Evolutionary conservation across 2,888 invertebrate genomes (phyloP), one percentile per base, ranked within the genome.

Genomic region (Liodrosophila aerea): DNA sequence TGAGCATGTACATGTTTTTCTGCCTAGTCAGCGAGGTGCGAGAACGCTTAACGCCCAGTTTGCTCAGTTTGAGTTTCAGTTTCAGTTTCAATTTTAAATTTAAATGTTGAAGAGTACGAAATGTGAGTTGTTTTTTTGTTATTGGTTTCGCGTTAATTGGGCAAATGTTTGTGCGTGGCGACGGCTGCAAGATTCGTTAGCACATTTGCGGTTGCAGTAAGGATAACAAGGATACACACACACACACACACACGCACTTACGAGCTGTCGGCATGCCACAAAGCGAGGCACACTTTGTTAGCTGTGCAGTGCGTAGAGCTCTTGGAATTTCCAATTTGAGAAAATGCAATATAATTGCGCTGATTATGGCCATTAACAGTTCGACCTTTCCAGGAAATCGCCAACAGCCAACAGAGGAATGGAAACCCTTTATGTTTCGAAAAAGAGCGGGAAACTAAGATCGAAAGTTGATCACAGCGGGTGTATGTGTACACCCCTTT

Each of bases 291-390:
- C 69, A 66, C 76, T 80, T n/a, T 72, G 83, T 78, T 77, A 46
- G 67, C 51, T 36, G 45, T 43, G 9, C 15, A n/a, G n/a, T n/a
- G n/a, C n/a, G n/a, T n/a, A n/a, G 39, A 64, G 50, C 73, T 84
- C 81, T 72, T 34, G 77, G 85, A 85, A 83, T 74, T 85, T 40
- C 30, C 44, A 54, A 51, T 27, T 71, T 40, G 4, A 16, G 65
- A 74, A 73, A 78, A 86, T 86, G 86, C 81, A 84, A 84, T 86
- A 84, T 86, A 86, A 86, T 82, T 77, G 81, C 78, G 81, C 85
- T 81, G 85, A 81, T 81, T 86, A 86, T 84, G 85, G 78, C 78
- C 74, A 81, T 81, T 77, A 82, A 78, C 83, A 66, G 66, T 74
- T 67, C 73, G 54, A 40, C 44, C 73, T 74, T 78, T 78, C 78